A percentile compares a stretch with the other conserved stretches of the same genome.
phyloP scores from a whole-genome alignment of 2,113 vertebrate species.

The Leucosticte australis region DNA sequence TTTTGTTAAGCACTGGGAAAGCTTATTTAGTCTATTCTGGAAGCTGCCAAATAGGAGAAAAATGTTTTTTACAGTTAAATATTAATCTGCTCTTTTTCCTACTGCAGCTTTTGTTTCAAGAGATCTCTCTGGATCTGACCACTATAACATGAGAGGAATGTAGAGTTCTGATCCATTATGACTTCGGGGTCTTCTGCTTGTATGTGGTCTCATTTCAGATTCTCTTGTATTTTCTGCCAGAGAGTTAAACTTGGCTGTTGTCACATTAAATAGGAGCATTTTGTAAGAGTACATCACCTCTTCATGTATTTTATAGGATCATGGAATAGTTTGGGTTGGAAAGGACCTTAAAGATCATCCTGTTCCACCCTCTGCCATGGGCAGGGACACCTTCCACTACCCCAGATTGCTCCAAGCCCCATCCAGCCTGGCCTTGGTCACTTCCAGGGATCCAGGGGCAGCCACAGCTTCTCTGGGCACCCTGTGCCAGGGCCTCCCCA shows the following conservation, averaged over 20 bases:
- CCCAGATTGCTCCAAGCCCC: fast-evolving
- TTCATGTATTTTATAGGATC: background rate
- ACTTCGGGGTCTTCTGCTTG: background rate
- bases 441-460: background rate
- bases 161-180: background rate
- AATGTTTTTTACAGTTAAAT: background rate
- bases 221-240: background rate
- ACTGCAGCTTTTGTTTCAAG: background rate
- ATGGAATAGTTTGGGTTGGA: background rate
- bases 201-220: background rate
- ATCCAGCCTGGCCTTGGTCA: background rate
- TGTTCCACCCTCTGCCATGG: background rate
- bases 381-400: fast-evolving
- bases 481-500: background rate
- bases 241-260: background rate
- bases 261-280: background rate
- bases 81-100: background rate
- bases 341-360: background rate
- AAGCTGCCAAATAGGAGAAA: background rate
- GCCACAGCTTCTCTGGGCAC: background rate
- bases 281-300: background rate
- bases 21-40: background rate
- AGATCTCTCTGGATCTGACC: background rate
- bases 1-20: background rate
- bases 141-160: background rate